A percentile compares a stretch with the other conserved stretches of the same genome.
Conservation (phyloP, 1,140 invertebrate species). For the Sitophilus oryzae region DNA sequence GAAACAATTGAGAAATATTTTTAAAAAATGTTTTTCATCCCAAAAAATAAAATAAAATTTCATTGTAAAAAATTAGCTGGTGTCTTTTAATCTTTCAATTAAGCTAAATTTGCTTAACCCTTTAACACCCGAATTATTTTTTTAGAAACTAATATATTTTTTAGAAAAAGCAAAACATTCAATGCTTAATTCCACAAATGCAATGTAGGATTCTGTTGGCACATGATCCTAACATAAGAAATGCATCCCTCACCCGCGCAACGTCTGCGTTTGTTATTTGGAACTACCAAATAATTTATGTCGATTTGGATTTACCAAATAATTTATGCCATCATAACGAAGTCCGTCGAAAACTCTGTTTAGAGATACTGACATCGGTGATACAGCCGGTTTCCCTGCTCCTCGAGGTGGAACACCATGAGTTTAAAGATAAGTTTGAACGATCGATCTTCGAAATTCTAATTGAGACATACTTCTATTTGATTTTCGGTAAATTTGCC, state of each 20-base stretch:
- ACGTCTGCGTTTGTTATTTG: slow-evolving; percentile 4
- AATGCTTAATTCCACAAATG: no score
- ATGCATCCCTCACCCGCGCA: slow-evolving; percentile 1
- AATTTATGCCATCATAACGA: slow-evolving; percentile 4
- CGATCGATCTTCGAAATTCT: slow-evolving; percentile 1
- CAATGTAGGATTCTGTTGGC: not conserved
- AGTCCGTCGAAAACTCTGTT: slow-evolving; percentile 2
- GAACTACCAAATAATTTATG: no score
- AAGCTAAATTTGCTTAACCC: no score
- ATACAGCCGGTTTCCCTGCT: slow-evolving; percentile 1
- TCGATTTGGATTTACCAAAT: no score
- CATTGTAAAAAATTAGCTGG: no score
- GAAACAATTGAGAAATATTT: no score
- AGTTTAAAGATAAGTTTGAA: not conserved
- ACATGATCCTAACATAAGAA: not conserved
- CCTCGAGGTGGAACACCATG: slow-evolving; percentile 3
- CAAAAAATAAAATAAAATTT: no score
- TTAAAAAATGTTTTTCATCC: no score
- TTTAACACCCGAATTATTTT: no score
- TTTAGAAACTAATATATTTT: no score
- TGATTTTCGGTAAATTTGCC: slow-evolving; percentile 2
- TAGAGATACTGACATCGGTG: not conserved
- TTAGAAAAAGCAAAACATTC: no score
- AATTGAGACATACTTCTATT: slow-evolving; percentile 2
- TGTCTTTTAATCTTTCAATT: no score